Percentiles rank a stretch among this genome's conserved stretches.
Evolutionary conservation across 2,113 vertebrate species (phyloP).

Genomic region (Falco punctatus): DNA sequence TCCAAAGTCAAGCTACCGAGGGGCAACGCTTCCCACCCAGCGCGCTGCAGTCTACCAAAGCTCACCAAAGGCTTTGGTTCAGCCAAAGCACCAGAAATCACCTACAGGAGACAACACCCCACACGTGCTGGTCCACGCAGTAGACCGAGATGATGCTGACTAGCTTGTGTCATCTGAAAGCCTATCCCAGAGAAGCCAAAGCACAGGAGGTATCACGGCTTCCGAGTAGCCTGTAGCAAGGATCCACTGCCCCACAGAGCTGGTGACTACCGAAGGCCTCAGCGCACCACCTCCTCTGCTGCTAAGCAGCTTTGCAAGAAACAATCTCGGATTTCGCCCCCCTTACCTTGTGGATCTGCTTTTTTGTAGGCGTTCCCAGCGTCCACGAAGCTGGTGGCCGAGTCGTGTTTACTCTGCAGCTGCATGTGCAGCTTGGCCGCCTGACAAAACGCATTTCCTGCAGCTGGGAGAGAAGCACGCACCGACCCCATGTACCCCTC

Average conservation of each 20-base stretch:
- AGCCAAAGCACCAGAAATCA: not conserved
- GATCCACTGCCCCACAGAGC: not conserved
- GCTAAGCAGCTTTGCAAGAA: not conserved
- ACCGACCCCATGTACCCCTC: accelerated
- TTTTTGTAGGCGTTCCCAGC: slow-evolving; percentile 97
- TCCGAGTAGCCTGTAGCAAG: accelerated
- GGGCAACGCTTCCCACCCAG: not conserved
- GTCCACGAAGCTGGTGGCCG: slow-evolving; percentile 94
- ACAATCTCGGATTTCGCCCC: accelerated
- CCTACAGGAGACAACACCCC: not conserved
- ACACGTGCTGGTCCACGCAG: accelerated
- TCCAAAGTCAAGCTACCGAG: not conserved
- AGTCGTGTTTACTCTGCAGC: slow-evolving; percentile 96
- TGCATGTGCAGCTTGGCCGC: slow-evolving; percentile 96
- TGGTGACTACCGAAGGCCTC: not conserved
- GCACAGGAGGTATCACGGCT: not conserved
- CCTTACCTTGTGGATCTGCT: slow-evolving; percentile 91
- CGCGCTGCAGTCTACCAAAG: accelerated
- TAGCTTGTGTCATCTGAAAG: too few species aligned
- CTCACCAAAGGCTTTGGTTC: not conserved
- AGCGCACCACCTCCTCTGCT: accelerated
- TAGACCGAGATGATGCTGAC: accelerated
- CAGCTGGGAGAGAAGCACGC: slow-evolving; percentile 75
- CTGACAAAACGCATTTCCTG: slow-evolving; percentile 94
- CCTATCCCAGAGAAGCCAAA: not conserved